These are phyloP conservation scores for Cryptocephalus primarius DNA, from an alignment of 2,888 invertebrate genomes.

Conservation along the genomic window DNA sequence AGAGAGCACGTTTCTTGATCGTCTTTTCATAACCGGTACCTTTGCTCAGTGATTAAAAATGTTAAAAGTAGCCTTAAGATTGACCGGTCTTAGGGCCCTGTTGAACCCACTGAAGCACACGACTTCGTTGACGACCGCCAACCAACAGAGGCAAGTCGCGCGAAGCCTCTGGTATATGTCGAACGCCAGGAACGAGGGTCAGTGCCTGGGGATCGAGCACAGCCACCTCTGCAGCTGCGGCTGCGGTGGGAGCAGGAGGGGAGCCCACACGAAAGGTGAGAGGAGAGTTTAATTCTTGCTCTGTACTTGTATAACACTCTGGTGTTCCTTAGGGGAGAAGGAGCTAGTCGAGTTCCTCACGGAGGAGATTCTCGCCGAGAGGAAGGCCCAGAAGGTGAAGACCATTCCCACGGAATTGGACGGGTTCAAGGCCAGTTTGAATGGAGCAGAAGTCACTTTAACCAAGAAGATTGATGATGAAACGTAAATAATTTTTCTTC, in stretches of 20 bases:
- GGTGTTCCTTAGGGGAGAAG: constrained; percentile 55
- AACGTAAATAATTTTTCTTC: constrained; percentile 44
- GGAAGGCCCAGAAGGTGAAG: constrained; percentile 68
- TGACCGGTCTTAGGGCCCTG: constrained; percentile 24
- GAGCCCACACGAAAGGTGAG: constrained; percentile 61
- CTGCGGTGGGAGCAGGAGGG: constrained; percentile 41
- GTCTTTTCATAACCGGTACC: not conserved
- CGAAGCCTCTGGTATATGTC: constrained; percentile 67
- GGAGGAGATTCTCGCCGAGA: constrained; percentile 88
- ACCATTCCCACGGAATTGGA: constrained; percentile 64
- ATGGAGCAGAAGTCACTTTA: constrained; percentile 78
- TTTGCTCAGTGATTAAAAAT: constrained; percentile 37
- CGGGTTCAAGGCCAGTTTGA: constrained; percentile 67
- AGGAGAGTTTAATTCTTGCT: not conserved
- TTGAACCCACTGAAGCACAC: constrained; percentile 28
- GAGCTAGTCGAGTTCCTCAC: constrained; percentile 84
- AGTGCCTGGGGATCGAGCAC: constrained; percentile 41
- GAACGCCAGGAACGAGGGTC: constrained; percentile 31
- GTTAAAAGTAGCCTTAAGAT: constrained; percentile 51
- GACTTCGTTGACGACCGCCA: constrained; percentile 23
- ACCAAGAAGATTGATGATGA: constrained; percentile 61
- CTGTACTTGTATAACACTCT: not conserved
- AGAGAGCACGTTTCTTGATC: not conserved
- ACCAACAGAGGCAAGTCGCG: constrained; percentile 50
- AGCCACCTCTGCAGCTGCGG: constrained; percentile 58